Base-by-base conservation (phyloP, 2,888 invertebrate genomes). In the Volucella inflata region DNA sequence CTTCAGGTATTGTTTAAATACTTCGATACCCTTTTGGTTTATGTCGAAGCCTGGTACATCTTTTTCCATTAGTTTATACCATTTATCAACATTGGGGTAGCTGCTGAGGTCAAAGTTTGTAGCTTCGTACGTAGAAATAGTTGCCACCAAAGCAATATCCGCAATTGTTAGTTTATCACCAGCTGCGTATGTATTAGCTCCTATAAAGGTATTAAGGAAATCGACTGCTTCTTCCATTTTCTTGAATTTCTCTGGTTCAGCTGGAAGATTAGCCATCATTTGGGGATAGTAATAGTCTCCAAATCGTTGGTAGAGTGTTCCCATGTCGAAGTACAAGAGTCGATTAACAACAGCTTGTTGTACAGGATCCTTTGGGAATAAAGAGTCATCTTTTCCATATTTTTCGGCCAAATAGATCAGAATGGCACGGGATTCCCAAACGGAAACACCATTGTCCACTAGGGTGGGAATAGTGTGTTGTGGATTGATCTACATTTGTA, bases 251-350 rank as follows among this genome's bases (percentile, higher is more conserved):
- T 30, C 30, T 30, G 30, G 30, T 6, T 30, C 30, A 30, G 30
- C 30, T 6, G 30, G 30, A 30, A 6, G 0, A 6, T 94, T 94
- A 3, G 92, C 94, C 88, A 95, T 94, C 17, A 95, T 88, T 90
- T 95, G 93, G 30, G 95, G 94, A 89, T 94, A 94, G 89, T 95
- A 96, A 89, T 95, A 95, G 78, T 95, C 95, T 6, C 93, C 93
- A 88, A 96, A 95, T 89, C 95, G 93, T 83, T 94, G 93, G 92
- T 95, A 96, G 3, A 97, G 92, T 0, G 95, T 95, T 30, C 96
- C 96, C 89, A 95, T 94, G 89, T 97, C 97, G 91, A 97, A 97
- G 92, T 95, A 96, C 77, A 97, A 92, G 72, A 95, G 93, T 90
- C 96, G 95, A 92, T 97, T 96, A 57, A 97, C 95, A 1, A 95